phyloP scores from a whole-genome alignment of 2,113 vertebrate genomes.

The Campylomormyrus numenius region DNA sequence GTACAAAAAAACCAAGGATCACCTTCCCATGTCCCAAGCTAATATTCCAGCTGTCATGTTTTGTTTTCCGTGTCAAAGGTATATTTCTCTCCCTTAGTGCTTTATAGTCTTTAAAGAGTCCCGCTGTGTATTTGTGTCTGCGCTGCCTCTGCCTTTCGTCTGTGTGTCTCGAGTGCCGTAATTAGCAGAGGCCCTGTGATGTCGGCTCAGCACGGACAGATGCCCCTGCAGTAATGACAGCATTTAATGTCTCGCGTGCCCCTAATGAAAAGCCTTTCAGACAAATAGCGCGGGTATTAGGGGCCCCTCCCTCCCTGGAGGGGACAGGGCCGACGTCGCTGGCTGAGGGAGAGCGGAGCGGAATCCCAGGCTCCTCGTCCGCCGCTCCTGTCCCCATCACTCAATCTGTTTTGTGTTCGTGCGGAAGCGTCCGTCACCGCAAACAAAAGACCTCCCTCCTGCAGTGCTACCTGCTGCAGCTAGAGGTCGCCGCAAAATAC shows the following conservation, averaged over 20 bases:
- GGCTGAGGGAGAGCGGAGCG: not conserved
- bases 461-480: not conserved
- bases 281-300: not conserved
- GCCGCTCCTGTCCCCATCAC: not conserved
- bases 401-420: not conserved
- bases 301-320: not conserved
- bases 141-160: not conserved
- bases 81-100: constrained; percentile 8
- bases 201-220: not conserved
- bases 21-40: not conserved
- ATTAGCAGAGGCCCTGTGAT: not conserved
- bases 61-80: not conserved
- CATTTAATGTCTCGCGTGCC: constrained; percentile 1
- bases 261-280: constrained; percentile 20
- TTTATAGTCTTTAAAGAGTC: constrained; percentile 20
- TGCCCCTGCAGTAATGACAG: constrained; percentile 4
- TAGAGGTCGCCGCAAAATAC: not conserved
- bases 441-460: not conserved
- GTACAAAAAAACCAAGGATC: not conserved
- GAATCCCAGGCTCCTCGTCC: not conserved
- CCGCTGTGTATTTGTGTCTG: constrained; percentile 21
- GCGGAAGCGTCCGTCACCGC: not conserved
- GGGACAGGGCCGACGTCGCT: not conserved
- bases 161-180: not conserved
- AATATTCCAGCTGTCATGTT: not conserved